phyloP scores from a whole-genome alignment of 1,140 invertebrate species.

The Nymphalis io region DNA sequence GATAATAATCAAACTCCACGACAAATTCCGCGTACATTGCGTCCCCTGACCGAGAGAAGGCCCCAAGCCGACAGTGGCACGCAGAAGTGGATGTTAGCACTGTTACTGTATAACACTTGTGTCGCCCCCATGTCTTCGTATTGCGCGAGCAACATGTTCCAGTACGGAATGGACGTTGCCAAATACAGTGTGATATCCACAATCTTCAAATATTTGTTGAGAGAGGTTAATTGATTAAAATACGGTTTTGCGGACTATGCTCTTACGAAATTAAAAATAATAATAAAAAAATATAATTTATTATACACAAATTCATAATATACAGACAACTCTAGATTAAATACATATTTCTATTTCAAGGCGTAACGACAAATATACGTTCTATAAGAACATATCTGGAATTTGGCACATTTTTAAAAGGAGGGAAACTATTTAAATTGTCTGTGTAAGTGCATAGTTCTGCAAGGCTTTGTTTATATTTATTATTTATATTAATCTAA shows the following conservation, averaged over 20 bases:
- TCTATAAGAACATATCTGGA: conserved; percentile 74
- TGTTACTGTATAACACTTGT: conserved; percentile 71
- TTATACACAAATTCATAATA: neutral
- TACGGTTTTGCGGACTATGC: conserved; percentile 66
- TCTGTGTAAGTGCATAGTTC: conserved; percentile 77
- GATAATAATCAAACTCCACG: conserved; percentile 6
- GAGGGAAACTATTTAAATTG: conserved; percentile 49
- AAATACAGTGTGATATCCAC: conserved; percentile 60
- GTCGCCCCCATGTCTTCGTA: conserved; percentile 67
- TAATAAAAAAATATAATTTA: neutral
- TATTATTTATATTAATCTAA: conserved; percentile 21
- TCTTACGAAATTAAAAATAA: conserved; percentile 56
- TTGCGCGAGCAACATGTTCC: conserved; percentile 64
- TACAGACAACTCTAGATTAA: neutral
- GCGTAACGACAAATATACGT: conserved; percentile 59
- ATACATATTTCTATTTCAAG: conserved; percentile 48
- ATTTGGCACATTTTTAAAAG: conserved; percentile 76
- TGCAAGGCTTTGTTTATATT: conserved; percentile 55
- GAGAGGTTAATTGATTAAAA: conserved; percentile 60
- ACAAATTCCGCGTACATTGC: conserved; percentile 35
- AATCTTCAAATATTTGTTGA: conserved; percentile 58
- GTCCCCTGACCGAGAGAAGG: conserved; percentile 36
- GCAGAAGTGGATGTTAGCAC: conserved; percentile 67
- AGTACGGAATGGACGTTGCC: conserved; percentile 70
- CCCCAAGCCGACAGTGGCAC: conserved; percentile 36